A percentile compares a stretch with the other conserved stretches of the same genome.
phyloP scores from a whole-genome alignment of 1,140 invertebrate species.

The Scaptomyza montana region DNA sequence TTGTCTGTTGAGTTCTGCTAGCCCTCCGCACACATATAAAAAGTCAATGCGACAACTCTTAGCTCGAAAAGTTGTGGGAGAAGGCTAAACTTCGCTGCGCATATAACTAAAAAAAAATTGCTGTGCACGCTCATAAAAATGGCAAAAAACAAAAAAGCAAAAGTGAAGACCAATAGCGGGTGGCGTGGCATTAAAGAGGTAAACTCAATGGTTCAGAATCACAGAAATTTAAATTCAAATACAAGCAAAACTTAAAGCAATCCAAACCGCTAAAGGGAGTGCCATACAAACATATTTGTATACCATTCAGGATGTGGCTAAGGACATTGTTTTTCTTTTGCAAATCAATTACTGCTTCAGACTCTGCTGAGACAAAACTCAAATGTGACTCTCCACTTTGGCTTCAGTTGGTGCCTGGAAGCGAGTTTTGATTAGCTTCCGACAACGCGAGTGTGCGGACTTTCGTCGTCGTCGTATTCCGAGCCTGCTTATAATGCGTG shows the following conservation, averaged over 20 bases:
- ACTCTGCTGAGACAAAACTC: conserved; percentile 15
- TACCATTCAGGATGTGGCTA: conserved; percentile 20
- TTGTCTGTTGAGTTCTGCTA: neutral
- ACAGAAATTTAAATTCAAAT: conserved; percentile 51
- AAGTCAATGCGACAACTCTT: conserved; percentile 6
- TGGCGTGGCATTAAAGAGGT: too few relatives aligned
- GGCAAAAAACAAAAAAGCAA: conserved; percentile 7
- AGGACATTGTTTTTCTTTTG: conserved; percentile 50
- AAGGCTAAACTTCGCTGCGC: neutral
- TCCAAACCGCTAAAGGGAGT: conserved; percentile 30
- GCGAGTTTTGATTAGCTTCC: conserved; percentile 78
- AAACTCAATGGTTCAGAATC: neutral
- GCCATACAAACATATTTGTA: neutral
- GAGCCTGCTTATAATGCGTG: neutral
- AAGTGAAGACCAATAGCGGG: neutral
- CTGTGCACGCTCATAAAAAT: conserved; percentile 42
- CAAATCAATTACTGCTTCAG: conserved; percentile 66
- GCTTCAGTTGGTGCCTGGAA: conserved; percentile 52
- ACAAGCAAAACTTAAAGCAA: conserved; percentile 70
- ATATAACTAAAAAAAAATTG: conserved; percentile 40
- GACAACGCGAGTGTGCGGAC: conserved; percentile 46
- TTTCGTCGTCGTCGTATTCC: conserved; percentile 21
- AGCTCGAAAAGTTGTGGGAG: neutral
- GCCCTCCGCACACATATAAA: neutral
- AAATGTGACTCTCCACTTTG: neutral